These are phyloP conservation scores for Chrysolina americana DNA, from an alignment of 2,888 invertebrate species.

Conservation along the genomic window DNA sequence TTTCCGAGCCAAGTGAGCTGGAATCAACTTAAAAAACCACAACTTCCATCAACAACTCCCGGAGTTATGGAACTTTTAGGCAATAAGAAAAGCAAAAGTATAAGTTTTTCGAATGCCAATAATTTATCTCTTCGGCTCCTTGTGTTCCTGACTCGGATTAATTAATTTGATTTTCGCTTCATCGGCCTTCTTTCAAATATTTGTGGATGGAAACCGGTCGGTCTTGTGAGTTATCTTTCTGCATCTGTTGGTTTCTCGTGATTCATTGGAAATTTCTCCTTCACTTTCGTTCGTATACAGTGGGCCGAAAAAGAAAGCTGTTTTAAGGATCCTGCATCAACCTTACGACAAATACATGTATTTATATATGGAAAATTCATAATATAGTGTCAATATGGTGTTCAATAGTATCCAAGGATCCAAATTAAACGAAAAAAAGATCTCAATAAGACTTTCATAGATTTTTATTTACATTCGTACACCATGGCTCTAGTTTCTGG, in stretches of 20 bases:
- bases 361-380: no score
- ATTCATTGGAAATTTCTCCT: not conserved
- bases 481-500: no score
- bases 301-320: not conserved
- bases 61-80: slow-evolving; percentile 32
- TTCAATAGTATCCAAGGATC: no score
- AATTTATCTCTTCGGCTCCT: slow-evolving; percentile 56
- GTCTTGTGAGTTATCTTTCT: slow-evolving; percentile 17
- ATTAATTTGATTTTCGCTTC: slow-evolving; percentile 55
- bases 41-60: slow-evolving; percentile 38
- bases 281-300: not conserved
- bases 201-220: slow-evolving; percentile 9
- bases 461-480: no score
- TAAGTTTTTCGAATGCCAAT: slow-evolving; percentile 36
- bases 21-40: slow-evolving; percentile 34
- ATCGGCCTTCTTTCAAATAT: slow-evolving; percentile 23
- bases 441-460: no score
- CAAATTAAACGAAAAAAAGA: not conserved
- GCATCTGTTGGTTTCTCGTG: slow-evolving; percentile 10
- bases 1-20: slow-evolving; percentile 32
- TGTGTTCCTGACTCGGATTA: slow-evolving; percentile 59
- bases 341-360: no score
- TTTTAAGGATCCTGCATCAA: no score
- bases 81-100: slow-evolving; percentile 39
- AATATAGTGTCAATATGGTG: no score